Percentiles rank a stretch among this genome's conserved stretches.
Conservation (phyloP, 2,797 vertebrate genomes). For the Leptoclinus maculatus region DNA sequence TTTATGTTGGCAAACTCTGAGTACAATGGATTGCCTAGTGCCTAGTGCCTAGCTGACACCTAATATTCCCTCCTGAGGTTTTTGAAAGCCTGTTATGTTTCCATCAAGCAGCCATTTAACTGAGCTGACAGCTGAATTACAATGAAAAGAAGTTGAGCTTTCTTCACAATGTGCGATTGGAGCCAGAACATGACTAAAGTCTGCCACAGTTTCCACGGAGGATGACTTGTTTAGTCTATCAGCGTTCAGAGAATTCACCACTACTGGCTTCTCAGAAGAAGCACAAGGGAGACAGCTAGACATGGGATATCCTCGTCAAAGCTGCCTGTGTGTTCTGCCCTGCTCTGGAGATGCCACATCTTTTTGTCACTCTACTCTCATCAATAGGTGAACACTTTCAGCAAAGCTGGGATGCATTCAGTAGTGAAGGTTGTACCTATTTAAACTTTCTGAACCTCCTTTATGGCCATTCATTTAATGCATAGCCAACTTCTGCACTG, state of each 20-base stretch:
- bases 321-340: constrained; percentile 26
- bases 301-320: constrained; percentile 44
- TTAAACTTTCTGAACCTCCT: constrained; percentile 17
- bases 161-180: constrained; percentile 30
- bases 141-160: constrained; percentile 37
- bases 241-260: constrained; percentile 26
- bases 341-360: constrained; percentile 8
- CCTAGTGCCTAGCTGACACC: constrained; percentile 17
- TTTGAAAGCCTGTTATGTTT: constrained; percentile 41
- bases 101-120: constrained; percentile 35
- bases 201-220: constrained; percentile 19
- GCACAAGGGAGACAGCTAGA: constrained; percentile 16
- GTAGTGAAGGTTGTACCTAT: neutral
- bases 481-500: constrained; percentile 14
- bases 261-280: constrained; percentile 13
- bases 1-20: too few species aligned
- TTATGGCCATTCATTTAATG: constrained; percentile 16
- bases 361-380: constrained; percentile 26
- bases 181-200: constrained; percentile 48
- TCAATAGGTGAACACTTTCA: constrained; percentile 28
- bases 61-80: constrained; percentile 12
- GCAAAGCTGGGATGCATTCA: constrained; percentile 8
- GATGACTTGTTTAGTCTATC: constrained; percentile 37
- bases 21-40: too few species aligned
- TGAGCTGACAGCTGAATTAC: constrained; percentile 37